These are phyloP conservation scores for Xenopus petersii DNA, from an alignment of 2,797 vertebrate genomes.

Conservation along the genomic window DNA sequence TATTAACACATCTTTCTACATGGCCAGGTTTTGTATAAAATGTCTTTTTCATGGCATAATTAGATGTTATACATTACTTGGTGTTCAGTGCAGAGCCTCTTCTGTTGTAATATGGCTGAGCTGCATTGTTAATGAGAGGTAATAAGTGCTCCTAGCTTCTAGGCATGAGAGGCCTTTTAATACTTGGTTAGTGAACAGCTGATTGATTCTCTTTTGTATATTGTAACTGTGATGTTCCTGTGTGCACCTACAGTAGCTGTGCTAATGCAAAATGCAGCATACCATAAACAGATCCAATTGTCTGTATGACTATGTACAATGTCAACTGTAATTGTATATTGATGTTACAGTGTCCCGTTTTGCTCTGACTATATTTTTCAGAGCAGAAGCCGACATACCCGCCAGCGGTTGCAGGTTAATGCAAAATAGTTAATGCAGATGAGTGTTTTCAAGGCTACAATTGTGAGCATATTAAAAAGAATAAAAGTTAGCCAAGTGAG, in stretches of 20 bases:
- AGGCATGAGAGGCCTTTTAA: neutral
- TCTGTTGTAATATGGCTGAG: neutral
- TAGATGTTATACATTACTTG: too few relatives aligned
- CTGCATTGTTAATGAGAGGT: neutral
- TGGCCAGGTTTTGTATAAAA: too few relatives aligned
- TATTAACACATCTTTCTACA: too few relatives aligned
- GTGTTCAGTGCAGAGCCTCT: neutral
- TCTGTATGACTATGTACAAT: constrained; percentile 5
- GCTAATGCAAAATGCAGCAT: constrained; percentile 27
- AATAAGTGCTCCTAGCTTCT: neutral
- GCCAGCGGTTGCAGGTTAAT: neutral
- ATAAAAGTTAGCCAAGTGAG: too few relatives aligned
- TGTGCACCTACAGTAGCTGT: neutral
- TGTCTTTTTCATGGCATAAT: too few relatives aligned
- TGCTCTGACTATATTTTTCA: constrained; percentile 10
- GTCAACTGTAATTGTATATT: constrained; percentile 28
- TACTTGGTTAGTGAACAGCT: constrained; percentile 10
- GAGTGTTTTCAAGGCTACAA: too few relatives aligned
- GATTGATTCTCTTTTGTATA: constrained; percentile 18
- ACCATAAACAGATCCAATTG: constrained; percentile 5
- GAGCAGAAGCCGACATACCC: neutral
- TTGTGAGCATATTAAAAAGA: too few relatives aligned
- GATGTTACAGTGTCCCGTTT: constrained; percentile 7
- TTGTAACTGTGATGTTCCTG: too few relatives aligned
- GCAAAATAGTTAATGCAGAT: neutral